These are phyloP conservation scores for Oplegnathus fasciatus DNA, from an alignment of 2,113 vertebrate genomes.

Conservation along the genomic window DNA sequence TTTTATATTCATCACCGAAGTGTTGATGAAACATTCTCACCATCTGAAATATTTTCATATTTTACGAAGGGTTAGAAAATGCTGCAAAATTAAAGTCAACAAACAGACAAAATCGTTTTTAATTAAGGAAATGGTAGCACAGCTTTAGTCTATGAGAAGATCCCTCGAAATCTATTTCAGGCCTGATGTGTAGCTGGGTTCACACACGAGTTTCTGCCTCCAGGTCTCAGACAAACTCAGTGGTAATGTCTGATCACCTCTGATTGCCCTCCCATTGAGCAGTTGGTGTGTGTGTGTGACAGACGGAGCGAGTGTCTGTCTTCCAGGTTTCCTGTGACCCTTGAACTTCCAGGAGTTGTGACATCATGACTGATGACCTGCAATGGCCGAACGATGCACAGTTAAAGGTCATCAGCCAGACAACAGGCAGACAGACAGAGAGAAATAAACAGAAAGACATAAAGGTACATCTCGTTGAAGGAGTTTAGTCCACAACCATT, in stretches of 20 bases:
- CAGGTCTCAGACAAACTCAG: slow-evolving; percentile 50
- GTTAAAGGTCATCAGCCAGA: slow-evolving; percentile 55
- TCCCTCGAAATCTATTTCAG: background rate
- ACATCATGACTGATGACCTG: slow-evolving; percentile 68
- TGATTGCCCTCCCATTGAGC: slow-evolving; percentile 23
- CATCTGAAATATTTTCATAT: background rate
- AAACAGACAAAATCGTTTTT: background rate
- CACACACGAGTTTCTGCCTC: slow-evolving; percentile 18
- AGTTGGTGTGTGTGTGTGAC: slow-evolving; percentile 1
- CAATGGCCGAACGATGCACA: slow-evolving; percentile 2
- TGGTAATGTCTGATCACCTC: slow-evolving; percentile 60
- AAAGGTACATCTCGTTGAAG: background rate
- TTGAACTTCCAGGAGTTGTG: slow-evolving; percentile 65
- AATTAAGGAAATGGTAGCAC: background rate
- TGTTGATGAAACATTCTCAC: background rate
- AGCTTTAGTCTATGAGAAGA: background rate
- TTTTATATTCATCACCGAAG: background rate
- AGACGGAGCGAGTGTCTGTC: slow-evolving; percentile 28
- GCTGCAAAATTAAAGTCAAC: background rate
- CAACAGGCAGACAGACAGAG: slow-evolving; percentile 33
- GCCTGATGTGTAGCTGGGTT: background rate
- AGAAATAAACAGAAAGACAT: slow-evolving; percentile 39
- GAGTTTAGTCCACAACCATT: background rate
- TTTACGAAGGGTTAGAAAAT: background rate
- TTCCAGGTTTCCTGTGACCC: slow-evolving; percentile 74